Base-by-base conservation (phyloP, 1,140 invertebrate species). In the Laupala kohalensis region DNA sequence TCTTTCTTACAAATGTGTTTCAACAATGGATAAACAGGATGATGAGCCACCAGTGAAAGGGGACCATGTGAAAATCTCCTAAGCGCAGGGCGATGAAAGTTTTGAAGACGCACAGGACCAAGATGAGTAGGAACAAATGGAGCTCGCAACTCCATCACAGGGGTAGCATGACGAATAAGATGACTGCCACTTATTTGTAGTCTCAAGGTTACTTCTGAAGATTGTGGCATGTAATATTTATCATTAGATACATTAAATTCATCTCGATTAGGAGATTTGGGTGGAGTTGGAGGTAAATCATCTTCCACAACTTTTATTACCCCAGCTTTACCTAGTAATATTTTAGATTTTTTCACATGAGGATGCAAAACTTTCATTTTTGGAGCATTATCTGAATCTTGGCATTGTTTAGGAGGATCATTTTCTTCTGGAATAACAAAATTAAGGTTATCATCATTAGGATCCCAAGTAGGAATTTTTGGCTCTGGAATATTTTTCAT, bases 161-260 rank as follows among this genome's bases (percentile, higher is more conserved):
- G 97, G 3, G 95, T 99, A 30, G 96, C 98, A 81, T 99, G 98
- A 81, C 99, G 94, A 70, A 96, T 93, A 6, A 95, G 83, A 80
- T 93, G 93, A 9, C 90, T 92, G 19, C 90, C 91, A 15, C 89
- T 88, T 25, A 92, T 89, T 81, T 92, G 92, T 0, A 93, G 82
- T 70, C 90, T 85, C 28, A 93, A 80, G 2, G 90, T 91, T 15
- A 88, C 87, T 79, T 90, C 89, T 4, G 89, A 90, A 0, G 92
- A 92, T 75, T 95, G 92, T 0, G 96, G 92, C 80, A 92, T 90
- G 78, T 99, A 99, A 81, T 90, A 97, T 23, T 89, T 94, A 79
- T 99, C 97, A 83, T 99, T 99, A 1, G 96, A 98, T 74, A 99
- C 91, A 81, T 99, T 99, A 80, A 97, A 99, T 6, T 95, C 95